These are phyloP conservation scores for Poeciliopsis retropinna DNA, from an alignment of 2,113 vertebrate genomes.

Conservation along the genomic window DNA sequence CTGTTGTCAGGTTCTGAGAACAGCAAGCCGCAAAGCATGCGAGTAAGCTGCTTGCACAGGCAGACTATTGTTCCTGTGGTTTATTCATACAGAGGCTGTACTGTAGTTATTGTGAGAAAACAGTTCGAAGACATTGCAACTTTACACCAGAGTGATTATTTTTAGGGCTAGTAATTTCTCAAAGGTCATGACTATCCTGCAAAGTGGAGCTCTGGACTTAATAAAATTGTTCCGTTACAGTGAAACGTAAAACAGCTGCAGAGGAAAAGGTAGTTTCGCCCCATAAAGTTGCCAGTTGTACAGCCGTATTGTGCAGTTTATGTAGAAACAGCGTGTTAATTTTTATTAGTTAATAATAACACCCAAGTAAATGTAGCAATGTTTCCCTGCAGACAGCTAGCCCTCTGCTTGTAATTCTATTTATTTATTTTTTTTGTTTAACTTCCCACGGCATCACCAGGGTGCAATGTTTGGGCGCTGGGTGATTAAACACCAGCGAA, in stretches of 20 bases:
- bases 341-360: not conserved
- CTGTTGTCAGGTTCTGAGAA: not conserved
- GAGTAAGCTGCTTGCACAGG: not conserved
- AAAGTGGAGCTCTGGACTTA: not conserved
- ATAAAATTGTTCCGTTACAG: not conserved
- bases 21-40: not conserved
- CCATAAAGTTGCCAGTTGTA: not conserved
- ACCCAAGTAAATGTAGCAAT: not conserved
- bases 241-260: not conserved
- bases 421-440: not conserved
- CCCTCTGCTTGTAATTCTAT: slow-evolving; percentile 1
- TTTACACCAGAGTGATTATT: not conserved
- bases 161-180: not conserved
- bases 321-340: not conserved
- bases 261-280: not conserved
- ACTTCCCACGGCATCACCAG: not conserved
- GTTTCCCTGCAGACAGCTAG: not conserved
- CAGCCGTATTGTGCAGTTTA: not conserved
- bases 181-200: not conserved
- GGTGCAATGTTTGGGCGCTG: not conserved
- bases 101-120: not conserved
- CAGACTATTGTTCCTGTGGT: not conserved
- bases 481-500: not conserved
- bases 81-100: not conserved
- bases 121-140: not conserved